Conservation (phyloP, 2,888 invertebrate genomes). For the Cristatella mucedo region DNA sequence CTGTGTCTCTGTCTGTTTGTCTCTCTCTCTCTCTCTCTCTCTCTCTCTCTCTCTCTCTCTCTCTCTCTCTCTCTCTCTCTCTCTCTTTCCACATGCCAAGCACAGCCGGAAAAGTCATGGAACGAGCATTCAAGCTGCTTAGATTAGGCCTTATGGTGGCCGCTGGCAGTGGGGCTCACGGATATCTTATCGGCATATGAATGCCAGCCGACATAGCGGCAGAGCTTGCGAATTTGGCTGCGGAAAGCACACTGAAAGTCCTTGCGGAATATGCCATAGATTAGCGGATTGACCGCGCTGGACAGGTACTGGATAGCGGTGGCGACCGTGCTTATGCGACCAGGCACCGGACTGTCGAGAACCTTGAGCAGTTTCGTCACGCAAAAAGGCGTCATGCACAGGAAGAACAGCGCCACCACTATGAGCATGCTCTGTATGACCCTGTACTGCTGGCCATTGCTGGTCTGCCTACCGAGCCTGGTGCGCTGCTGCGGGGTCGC, state of each 20-base stretch:
- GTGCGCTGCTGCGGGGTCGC: neutral
- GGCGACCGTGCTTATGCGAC: conserved; percentile 22
- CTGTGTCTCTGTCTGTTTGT: too few species aligned
- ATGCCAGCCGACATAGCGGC: neutral
- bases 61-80: too few species aligned
- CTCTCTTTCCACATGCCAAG: too few species aligned
- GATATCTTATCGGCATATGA: too few species aligned
- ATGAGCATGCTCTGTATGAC: conserved; percentile 24
- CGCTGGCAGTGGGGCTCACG: too few species aligned
- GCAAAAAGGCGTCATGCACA: conserved; percentile 35
- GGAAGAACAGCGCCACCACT: conserved; percentile 29
- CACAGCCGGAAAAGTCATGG: too few species aligned
- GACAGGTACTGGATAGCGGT: conserved; percentile 26
- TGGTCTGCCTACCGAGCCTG: neutral
- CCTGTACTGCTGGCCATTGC: conserved; percentile 9
- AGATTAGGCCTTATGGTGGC: too few species aligned
- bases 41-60: too few species aligned
- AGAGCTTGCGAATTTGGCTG: conserved; percentile 2
- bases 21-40: too few species aligned
- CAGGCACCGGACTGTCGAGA: conserved; percentile 16
- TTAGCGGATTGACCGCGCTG: conserved; percentile 32
- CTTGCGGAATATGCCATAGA: conserved; percentile 31
- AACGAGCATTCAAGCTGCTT: too few species aligned
- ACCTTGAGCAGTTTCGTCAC: conserved; percentile 31
- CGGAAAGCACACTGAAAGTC: conserved; percentile 24